Evolutionary conservation across 2,888 invertebrate genomes (phyloP).

Genomic region (Heteromurus nitidus): DNA sequence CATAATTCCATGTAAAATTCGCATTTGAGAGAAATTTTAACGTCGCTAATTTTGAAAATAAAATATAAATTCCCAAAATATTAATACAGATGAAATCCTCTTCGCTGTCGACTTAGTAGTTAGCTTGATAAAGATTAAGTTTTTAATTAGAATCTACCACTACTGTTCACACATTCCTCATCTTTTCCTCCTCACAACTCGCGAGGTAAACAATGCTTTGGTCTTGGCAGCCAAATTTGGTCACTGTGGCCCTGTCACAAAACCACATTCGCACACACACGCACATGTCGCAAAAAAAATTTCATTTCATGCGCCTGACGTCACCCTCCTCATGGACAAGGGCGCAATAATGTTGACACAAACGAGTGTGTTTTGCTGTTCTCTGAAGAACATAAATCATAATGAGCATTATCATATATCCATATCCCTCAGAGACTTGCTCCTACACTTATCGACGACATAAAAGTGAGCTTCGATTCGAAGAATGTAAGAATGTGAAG

Average conservation of each 20-base stretch:
- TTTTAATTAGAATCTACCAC: background rate
- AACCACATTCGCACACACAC: too few species aligned
- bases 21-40: too few species aligned
- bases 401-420: background rate
- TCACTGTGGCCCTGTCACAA: slow-evolving; percentile 31
- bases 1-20: too few species aligned
- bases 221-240: slow-evolving; percentile 33
- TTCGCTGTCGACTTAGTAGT: too few species aligned
- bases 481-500: background rate
- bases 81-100: background rate
- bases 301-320: background rate
- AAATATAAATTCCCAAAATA: slow-evolving; percentile 1
- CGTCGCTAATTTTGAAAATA: background rate
- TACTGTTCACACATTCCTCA: slow-evolving; percentile 3
- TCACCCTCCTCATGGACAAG: background rate
- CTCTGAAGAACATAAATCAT: background rate
- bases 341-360: background rate
- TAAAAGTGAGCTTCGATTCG: background rate
- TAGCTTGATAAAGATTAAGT: background rate
- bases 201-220: background rate
- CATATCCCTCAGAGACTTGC: background rate
- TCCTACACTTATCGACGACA: background rate
- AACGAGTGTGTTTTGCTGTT: background rate
- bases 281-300: slow-evolving; percentile 16
- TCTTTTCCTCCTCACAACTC: background rate